Conservation (phyloP, 2,797 vertebrate species). For the Paguma larvata region DNA sequence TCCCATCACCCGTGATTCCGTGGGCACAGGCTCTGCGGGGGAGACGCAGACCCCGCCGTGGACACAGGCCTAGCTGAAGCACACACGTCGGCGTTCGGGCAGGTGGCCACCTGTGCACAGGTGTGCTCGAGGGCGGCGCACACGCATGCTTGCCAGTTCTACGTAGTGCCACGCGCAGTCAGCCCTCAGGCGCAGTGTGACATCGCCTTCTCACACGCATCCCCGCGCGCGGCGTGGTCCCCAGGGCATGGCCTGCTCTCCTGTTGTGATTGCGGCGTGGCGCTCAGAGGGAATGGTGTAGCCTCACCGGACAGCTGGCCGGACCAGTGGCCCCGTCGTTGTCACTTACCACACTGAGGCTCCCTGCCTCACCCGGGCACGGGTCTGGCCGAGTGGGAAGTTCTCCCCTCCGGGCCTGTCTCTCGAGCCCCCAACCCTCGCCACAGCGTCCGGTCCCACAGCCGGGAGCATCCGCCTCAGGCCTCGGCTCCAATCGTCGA, state of each 20-base stretch:
- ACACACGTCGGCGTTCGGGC: no score
- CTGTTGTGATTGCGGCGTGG: no score
- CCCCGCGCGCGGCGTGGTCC: no score
- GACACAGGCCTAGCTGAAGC: rapidly evolving
- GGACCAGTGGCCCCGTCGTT: rapidly evolving
- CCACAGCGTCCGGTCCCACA: rapidly evolving
- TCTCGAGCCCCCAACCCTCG: rapidly evolving
- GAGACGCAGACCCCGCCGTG: rapidly evolving
- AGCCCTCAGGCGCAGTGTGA: rapidly evolving
- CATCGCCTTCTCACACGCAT: no score
- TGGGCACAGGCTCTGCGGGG: neutral
- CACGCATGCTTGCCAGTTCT: no score
- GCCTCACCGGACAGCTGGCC: neutral
- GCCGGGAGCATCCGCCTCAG: rapidly evolving
- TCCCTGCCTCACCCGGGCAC: neutral
- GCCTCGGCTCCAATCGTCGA: rapidly evolving
- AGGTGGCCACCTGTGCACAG: neutral
- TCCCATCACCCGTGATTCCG: rapidly evolving
- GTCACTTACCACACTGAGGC: rapidly evolving
- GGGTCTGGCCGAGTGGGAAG: neutral
- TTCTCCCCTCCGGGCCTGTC: neutral
- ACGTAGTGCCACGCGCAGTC: rapidly evolving
- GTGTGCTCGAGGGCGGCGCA: neutral
- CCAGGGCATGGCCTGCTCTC: no score
- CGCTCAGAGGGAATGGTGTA: rapidly evolving